These are phyloP conservation scores for Argentina silus DNA, from an alignment of 2,797 vertebrate species.

Conservation along the genomic window DNA sequence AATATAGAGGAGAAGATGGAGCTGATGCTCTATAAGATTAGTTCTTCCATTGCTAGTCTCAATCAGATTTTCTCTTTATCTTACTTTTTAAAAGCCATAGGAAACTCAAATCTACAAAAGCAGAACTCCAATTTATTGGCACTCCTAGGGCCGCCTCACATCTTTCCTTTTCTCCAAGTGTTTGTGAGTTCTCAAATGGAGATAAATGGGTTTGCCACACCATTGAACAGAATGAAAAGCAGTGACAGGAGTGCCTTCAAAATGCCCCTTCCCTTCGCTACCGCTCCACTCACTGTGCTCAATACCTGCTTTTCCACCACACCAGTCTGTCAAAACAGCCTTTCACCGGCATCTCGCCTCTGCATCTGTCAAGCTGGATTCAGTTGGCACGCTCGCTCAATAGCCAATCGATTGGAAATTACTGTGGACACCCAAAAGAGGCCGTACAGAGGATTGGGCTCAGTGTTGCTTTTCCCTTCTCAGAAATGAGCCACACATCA, in stretches of 20 bases:
- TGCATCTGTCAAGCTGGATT: conserved; percentile 33
- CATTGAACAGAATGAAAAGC: conserved; percentile 51
- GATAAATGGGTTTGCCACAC: conserved; percentile 57
- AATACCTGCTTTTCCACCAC: conserved; percentile 35
- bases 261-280: conserved; percentile 26
- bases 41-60: too few species aligned
- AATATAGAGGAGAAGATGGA: conserved; percentile 60
- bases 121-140: not conserved
- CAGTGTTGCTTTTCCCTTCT: conserved; percentile 17
- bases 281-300: conserved; percentile 36
- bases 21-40: conserved; percentile 50
- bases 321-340: conserved; percentile 44
- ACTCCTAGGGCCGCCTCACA: conserved; percentile 23
- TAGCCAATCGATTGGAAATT: conserved; percentile 45
- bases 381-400: conserved; percentile 32
- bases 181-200: conserved; percentile 41
- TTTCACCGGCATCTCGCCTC: conserved; percentile 14
- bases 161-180: conserved; percentile 28
- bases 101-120: not conserved
- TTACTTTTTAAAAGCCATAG: not conserved
- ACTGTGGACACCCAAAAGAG: conserved; percentile 30
- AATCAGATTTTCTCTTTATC: too few species aligned
- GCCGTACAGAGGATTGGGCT: conserved; percentile 11
- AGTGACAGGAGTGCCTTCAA: conserved; percentile 42
- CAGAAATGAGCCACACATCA: conserved; percentile 12